These are phyloP conservation scores for Peromyscus leucopus DNA, from an alignment of 2,113 vertebrate species.

Conservation along the genomic window DNA sequence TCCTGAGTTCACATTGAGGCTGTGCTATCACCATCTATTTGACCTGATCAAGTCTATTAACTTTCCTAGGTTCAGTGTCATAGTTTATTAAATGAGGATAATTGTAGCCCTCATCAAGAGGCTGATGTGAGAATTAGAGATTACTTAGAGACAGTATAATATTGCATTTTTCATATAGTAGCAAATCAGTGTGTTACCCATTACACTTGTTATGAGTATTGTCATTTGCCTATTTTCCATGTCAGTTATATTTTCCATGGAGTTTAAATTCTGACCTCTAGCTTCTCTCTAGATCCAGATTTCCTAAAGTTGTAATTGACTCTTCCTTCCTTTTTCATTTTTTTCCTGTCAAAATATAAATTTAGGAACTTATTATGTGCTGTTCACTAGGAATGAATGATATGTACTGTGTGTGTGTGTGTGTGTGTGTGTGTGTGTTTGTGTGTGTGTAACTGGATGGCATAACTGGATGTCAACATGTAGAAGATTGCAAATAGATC, in stretches of 20 bases:
- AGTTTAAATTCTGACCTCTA: background rate
- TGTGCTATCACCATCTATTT: background rate
- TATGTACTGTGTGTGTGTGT: background rate
- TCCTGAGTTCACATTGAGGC: background rate
- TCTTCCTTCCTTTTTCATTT: background rate
- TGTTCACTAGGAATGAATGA: constrained; percentile 10
- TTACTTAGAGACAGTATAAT: background rate
- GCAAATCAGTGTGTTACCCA: background rate
- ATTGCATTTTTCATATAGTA: background rate
- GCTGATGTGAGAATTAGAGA: background rate
- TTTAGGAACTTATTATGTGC: background rate
- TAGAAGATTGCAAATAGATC: too few relatives aligned
- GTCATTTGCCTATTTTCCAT: background rate
- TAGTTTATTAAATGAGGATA: constrained; percentile 36
- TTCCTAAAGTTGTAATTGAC: background rate
- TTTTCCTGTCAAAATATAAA: background rate
- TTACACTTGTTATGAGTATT: background rate
- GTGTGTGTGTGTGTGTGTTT: too few relatives aligned
- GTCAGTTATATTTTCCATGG: background rate
- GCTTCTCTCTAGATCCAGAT: background rate
- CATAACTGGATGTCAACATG: too few relatives aligned
- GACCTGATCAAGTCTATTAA: background rate
- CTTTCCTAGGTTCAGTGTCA: background rate
- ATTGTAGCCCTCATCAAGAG: background rate
- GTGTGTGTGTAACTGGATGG: too few relatives aligned